phyloP scores from a whole-genome alignment of 2,888 invertebrate species.

The Conistra vaccinii region DNA sequence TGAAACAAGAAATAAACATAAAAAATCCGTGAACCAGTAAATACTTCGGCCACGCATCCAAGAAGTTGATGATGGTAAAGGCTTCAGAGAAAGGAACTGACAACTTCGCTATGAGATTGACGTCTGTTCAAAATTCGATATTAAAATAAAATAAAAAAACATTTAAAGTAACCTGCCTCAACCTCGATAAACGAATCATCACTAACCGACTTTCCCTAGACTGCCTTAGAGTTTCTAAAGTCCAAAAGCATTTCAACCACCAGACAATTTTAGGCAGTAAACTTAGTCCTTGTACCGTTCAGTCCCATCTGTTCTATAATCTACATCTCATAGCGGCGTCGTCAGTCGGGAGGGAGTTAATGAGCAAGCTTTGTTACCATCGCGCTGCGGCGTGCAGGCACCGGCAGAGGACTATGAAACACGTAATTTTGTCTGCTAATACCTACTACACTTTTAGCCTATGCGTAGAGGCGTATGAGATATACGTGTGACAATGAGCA shows the following conservation, averaged over 20 bases:
- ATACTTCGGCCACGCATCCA: background rate
- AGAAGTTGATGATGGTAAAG: background rate
- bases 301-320: constrained; percentile 35
- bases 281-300: background rate
- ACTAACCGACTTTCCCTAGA: background rate
- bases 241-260: background rate
- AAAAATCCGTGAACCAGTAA: no score
- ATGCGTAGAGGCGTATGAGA: constrained; percentile 6
- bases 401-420: constrained; percentile 58
- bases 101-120: no score
- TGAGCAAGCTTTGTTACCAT: constrained; percentile 80
- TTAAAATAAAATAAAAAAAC: background rate
- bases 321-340: constrained; percentile 64
- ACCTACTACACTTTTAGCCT: constrained; percentile 42
- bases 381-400: constrained; percentile 63
- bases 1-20: no score
- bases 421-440: constrained; percentile 62
- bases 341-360: constrained; percentile 76
- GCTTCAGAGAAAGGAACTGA: no score
- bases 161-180: background rate
- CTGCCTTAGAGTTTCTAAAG: background rate
- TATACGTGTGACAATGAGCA: background rate
- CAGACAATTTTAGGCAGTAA: constrained; percentile 31
- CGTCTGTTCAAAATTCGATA: background rate
- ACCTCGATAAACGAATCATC: no score